Evolutionary conservation across 2,797 vertebrate species (phyloP).

Genomic region (Taenioides sp.): DNA sequence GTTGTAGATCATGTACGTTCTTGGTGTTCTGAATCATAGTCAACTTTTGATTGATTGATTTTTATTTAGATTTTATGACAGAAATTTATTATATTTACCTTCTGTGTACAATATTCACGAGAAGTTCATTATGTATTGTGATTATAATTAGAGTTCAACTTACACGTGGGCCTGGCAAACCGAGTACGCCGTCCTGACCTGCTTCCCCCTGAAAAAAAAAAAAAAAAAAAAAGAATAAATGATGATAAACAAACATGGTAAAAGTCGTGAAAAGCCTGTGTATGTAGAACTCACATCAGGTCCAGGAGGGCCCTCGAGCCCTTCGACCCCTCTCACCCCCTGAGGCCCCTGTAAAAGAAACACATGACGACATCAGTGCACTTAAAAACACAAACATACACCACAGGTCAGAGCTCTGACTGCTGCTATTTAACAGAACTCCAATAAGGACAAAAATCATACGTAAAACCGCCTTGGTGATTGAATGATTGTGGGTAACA

Average conservation of each 20-base stretch:
- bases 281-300: slow-evolving; percentile 66
- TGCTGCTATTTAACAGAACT: too few relatives aligned
- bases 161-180: slow-evolving; percentile 67
- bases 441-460: too few relatives aligned
- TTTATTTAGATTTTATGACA: too few relatives aligned
- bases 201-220: slow-evolving; percentile 68
- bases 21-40: too few relatives aligned
- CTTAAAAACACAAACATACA: background rate
- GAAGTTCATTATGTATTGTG: background rate
- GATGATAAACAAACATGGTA: background rate
- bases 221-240: slow-evolving; percentile 1
- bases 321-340: slow-evolving; percentile 76
- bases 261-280: background rate
- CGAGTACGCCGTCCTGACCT: slow-evolving; percentile 69
- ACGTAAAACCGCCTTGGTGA: too few relatives aligned
- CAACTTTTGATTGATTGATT: too few relatives aligned
- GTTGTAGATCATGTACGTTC: too few relatives aligned
- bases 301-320: slow-evolving; percentile 78
- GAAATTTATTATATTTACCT: too few relatives aligned
- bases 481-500: too few relatives aligned
- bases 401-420: background rate
- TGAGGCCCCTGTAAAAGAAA: slow-evolving; percentile 71
- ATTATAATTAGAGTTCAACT: slow-evolving; percentile 8
- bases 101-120: too few relatives aligned
- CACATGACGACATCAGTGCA: background rate